Evolutionary conservation across 2,888 invertebrate species (phyloP), one percentile per base, ranked within the genome.

Genomic region (Chaetogeoica ovagalla): DNA sequence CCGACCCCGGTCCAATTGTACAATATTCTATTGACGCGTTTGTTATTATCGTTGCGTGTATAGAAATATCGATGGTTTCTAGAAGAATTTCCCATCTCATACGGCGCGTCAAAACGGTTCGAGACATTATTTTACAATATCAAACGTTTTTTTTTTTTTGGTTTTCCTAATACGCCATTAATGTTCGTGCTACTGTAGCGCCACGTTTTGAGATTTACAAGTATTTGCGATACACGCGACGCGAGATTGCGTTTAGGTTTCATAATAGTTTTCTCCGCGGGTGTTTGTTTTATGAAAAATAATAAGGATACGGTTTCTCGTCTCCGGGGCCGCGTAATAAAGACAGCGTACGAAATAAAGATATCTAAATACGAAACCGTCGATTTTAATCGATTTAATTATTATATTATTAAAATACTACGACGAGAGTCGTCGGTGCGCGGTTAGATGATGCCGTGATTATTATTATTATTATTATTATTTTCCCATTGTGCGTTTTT

Each of bases 351-450:
- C 6, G 6, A 9, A 74, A 63, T 63, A 63, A 63, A 63, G 19
- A 55, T 30, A 4, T 30, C 4, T 1, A 30, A 4, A 30, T 30
- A 30, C 30, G 21, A 63, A 0, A 74, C 37, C 37, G 52, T 15
- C 30, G 57, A 21, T 74, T 63, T 37, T 55, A 57, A n/a, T 19
- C 17, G 6, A 63, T 74, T 73, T 74, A 63, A 63, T 74, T 74
- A 52, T 62, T 74, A 52, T 62, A 57, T 30, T 30, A 30, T 30
- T 30, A 2, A 30, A 30, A 30, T 30, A 30, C 52, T 30, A 30
- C 52, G 37, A 63, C 43, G 43, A 43, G 62, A 62, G 48, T 39
- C 48, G 6, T 23, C 30, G 48, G 60, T 62, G n/a, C n/a, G n/a
- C n/a, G n/a, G n/a, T n/a, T n/a, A n/a, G n/a, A 4, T 30, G 4